Base-by-base conservation (phyloP, 2,113 vertebrate species). In the Corythaeola cristata region DNA sequence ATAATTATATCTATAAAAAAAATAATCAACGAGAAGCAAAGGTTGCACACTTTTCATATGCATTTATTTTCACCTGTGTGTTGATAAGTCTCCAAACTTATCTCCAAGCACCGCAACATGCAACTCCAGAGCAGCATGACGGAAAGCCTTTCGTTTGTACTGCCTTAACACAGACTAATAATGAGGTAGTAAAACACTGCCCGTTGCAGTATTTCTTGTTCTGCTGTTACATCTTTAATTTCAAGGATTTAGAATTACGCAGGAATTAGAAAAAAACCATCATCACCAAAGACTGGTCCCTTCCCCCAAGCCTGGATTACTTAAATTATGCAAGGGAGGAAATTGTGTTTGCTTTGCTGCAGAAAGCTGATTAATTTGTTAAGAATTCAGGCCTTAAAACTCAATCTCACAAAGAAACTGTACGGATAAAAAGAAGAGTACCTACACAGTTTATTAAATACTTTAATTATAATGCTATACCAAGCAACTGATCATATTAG, bases 351-450 rank as follows among this genome's bases (percentile, higher is more conserved):
- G 59, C 71, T 91, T 94, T 96, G 67, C 94, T 85, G 71, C 2
- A 7, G 60, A 89, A 96, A 97, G 93, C 85, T 92, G 84, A 93
- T 97, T 86, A 94, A 85, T 95, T 80, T 90, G 66, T 85, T 96
- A 97, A 72, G 85, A 88, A 79, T 88, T 92, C 56, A 56, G 82
- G 75, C 77, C 72, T 93, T 78, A 88, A 96, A 95, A 92, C 69
- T 79, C 87, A 88, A 58, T 14, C 64, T 86, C 79, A 93, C 67
- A 85, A 84, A 95, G 71, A 85, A 89, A 89, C 23, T 44, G 37
- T 60, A 84, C 4, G 33, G 55, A 79, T 88, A 86, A 83, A 95
- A 95, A 39, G 79, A 77, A 62, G 17, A 22, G 11, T 39, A 37
- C 75, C 88, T 76, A 45, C 30, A 67, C 53, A 72, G 67, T 91